These are phyloP conservation scores for Scomberomorus guttatus DNA, from an alignment of 2,797 vertebrate genomes.

Conservation along the genomic window DNA sequence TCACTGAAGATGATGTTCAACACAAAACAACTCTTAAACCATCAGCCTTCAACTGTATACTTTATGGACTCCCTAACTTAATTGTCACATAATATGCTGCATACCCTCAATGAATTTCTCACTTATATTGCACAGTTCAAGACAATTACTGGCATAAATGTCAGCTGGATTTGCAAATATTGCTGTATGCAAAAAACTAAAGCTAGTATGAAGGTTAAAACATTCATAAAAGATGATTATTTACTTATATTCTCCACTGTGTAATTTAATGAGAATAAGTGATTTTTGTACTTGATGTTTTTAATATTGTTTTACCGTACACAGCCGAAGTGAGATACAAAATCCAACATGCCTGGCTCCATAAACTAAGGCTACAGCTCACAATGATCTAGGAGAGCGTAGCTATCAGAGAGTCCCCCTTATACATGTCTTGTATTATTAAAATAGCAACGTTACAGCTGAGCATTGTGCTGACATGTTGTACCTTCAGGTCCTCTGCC, in stretches of 20 bases:
- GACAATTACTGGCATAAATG: not conserved
- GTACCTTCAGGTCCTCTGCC: not conserved
- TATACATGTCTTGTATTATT: conserved; percentile 19
- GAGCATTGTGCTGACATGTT: not conserved
- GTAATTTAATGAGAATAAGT: not conserved
- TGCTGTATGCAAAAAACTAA: not conserved
- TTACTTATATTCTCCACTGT: not conserved
- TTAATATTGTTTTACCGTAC: conserved; percentile 1
- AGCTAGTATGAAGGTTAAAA: not conserved
- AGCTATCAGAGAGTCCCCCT: not conserved
- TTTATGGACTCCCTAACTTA: conserved; percentile 90
- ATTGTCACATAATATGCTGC: conserved; percentile 71
- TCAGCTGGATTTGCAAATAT: conserved; percentile 10
- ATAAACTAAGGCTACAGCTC: not conserved
- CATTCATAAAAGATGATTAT: conserved; percentile 18
- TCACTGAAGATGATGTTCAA: conserved; percentile 14
- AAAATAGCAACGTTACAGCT: not conserved
- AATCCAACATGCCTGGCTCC: not conserved
- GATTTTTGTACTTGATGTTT: not conserved
- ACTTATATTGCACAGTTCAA: not conserved
- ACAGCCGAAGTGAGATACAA: not conserved
- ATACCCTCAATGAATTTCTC: not conserved
- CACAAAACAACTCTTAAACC: conserved; percentile 35
- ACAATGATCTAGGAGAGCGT: not conserved
- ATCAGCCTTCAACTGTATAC: conserved; percentile 82